Percentiles rank a stretch among this genome's conserved stretches.
These are phyloP conservation scores for Emys orbicularis DNA, from an alignment of 2,797 vertebrate species.

Conservation along the genomic window DNA sequence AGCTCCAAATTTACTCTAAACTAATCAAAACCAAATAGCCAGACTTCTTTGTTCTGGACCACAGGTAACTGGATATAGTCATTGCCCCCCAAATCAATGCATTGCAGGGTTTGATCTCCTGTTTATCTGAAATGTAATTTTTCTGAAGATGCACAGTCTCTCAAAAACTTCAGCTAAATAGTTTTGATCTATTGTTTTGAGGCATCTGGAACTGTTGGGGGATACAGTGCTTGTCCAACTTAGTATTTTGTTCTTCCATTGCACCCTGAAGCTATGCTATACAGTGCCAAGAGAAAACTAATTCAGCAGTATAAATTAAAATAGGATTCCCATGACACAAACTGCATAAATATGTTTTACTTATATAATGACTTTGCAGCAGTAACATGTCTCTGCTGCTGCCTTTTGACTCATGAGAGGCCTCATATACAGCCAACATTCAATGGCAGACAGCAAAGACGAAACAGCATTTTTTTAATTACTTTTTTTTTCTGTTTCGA, in stretches of 20 bases:
- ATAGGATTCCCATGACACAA: slow-evolving; percentile 66
- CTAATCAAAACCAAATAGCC: neutral
- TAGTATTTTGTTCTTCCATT: slow-evolving; percentile 67
- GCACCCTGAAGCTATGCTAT: slow-evolving; percentile 64
- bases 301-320: slow-evolving; percentile 71
- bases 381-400: slow-evolving; percentile 26
- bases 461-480: neutral
- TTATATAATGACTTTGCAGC: slow-evolving; percentile 59
- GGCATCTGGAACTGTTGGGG: slow-evolving; percentile 70
- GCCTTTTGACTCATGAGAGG: neutral
- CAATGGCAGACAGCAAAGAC: neutral
- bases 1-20: neutral
- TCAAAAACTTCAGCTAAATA: slow-evolving; percentile 18
- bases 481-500: neutral
- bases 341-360: slow-evolving; percentile 55
- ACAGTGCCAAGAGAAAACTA: slow-evolving; percentile 69
- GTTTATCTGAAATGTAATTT: slow-evolving; percentile 21
- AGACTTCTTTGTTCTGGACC: neutral
- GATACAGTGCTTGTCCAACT: slow-evolving; percentile 53
- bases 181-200: slow-evolving; percentile 68
- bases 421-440: neutral
- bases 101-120: slow-evolving; percentile 5
- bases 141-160: slow-evolving; percentile 27
- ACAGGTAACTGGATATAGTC: slow-evolving; percentile 17
- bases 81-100: neutral